Conservation (phyloP, 2,797 vertebrate genomes). For the Coregonus suidteri region DNA sequence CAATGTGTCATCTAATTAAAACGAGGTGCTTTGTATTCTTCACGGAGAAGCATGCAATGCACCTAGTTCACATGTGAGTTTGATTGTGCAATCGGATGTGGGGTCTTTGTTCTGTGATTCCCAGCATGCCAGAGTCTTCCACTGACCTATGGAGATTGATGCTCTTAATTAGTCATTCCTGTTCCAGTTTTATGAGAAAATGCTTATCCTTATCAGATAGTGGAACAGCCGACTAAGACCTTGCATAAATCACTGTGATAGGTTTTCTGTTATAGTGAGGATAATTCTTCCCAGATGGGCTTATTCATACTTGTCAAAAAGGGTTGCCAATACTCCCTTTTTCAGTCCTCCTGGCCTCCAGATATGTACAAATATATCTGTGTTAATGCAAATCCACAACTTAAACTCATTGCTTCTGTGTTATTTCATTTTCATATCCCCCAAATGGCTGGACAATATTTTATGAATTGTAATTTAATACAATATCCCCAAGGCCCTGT, state of each 20-base stretch:
- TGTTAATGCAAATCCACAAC: constrained; percentile 18
- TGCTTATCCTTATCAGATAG: constrained; percentile 62
- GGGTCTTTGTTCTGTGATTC: background rate
- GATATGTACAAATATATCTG: constrained; percentile 17
- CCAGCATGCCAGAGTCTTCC: constrained; percentile 39
- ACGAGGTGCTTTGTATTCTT: constrained; percentile 37
- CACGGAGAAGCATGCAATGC: constrained; percentile 8
- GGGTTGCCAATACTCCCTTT: constrained; percentile 53
- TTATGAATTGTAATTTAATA: constrained; percentile 6
- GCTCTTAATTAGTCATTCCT: constrained; percentile 57
- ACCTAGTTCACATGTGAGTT: constrained; percentile 45
- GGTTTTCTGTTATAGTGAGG: constrained; percentile 61
- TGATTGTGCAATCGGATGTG: constrained; percentile 55
- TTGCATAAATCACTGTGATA: constrained; percentile 65
- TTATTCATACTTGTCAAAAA: constrained; percentile 55
- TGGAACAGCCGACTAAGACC: constrained; percentile 50
- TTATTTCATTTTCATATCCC: constrained; percentile 11
- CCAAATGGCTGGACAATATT: constrained; percentile 3
- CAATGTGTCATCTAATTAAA: constrained; percentile 37
- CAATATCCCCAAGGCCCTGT: background rate
- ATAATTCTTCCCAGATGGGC: constrained; percentile 73
- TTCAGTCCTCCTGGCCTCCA: constrained; percentile 25
- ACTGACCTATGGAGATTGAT: constrained; percentile 51
- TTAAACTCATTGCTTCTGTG: constrained; percentile 25
- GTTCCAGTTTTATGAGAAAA: constrained; percentile 52